A percentile compares a stretch with the other conserved stretches of the same genome.
These are phyloP conservation scores for Callyntrura sp. DNA, from an alignment of 2,888 invertebrate species.

Conservation along the genomic window DNA sequence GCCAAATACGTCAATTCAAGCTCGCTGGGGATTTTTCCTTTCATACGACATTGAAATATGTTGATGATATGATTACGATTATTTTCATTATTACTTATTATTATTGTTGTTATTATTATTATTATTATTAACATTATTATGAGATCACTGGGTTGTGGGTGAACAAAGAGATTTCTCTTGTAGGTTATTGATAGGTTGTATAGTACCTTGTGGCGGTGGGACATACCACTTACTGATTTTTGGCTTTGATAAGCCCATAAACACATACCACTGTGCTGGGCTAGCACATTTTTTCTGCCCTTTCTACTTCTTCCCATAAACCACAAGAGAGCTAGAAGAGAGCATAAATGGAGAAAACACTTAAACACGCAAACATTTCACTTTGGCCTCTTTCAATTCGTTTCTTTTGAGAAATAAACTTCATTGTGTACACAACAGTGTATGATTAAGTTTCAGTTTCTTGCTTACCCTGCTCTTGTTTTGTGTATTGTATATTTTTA, in stretches of 20 bases:
- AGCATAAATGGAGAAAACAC: constrained; percentile 36
- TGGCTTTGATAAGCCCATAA: constrained; percentile 54
- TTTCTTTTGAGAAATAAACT: constrained; percentile 39
- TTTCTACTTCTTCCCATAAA: not conserved
- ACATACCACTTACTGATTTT: constrained; percentile 63
- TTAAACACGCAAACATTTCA: constrained; percentile 69
- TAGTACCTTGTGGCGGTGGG: constrained; percentile 42
- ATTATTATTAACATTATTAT: constrained; percentile 32
- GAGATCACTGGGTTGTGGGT: not conserved
- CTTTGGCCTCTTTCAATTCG: constrained; percentile 69
- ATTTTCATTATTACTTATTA: too few relatives aligned
- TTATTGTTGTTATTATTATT: too few relatives aligned
- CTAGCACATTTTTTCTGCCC: constrained; percentile 25
- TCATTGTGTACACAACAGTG: constrained; percentile 19
- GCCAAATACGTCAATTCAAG: constrained; percentile 50
- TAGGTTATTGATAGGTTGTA: not conserved
- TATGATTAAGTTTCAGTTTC: constrained; percentile 57
- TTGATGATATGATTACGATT: too few relatives aligned
- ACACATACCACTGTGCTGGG: constrained; percentile 28
- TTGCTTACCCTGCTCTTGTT: constrained; percentile 39
- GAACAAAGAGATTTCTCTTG: constrained; percentile 16
- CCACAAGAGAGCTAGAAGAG: not conserved
- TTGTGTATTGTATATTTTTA: not conserved
- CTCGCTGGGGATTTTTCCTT: constrained; percentile 41
- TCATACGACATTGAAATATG: not conserved